Conservation (phyloP, 2,113 vertebrate species). For the Toxotes jaculatrix region DNA sequence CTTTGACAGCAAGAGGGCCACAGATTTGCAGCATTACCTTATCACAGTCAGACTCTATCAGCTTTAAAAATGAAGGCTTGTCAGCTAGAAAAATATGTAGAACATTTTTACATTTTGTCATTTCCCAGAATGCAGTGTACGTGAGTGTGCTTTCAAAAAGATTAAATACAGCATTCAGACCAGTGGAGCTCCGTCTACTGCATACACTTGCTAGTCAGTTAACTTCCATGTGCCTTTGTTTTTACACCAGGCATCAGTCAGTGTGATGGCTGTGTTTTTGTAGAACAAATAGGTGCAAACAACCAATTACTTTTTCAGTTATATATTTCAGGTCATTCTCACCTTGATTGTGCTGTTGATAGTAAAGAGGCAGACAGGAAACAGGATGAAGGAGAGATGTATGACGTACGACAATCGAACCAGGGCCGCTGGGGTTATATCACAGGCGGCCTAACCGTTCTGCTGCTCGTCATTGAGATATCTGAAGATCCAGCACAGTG, state of each 20-base stretch:
- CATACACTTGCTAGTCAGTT: not conserved
- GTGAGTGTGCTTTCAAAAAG: not conserved
- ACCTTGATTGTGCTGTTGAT: not conserved
- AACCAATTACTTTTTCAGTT: not conserved
- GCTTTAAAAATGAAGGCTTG: conserved; percentile 54
- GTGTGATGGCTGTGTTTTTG: not conserved
- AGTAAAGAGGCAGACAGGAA: too few relatives aligned
- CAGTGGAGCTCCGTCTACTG: not conserved
- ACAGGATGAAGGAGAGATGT: too few relatives aligned
- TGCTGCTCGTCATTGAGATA: not conserved
- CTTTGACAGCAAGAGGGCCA: conserved; percentile 39
- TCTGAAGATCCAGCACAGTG: not conserved
- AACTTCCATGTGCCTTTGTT: not conserved
- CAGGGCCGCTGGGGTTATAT: too few relatives aligned
- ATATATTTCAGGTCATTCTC: not conserved
- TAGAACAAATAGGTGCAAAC: not conserved
- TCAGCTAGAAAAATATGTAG: conserved; percentile 50
- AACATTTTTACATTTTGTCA: conserved; percentile 56
- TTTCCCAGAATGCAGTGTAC: conserved; percentile 44
- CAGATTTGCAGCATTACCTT: conserved; percentile 54
- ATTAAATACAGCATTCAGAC: not conserved
- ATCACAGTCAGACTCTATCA: conserved; percentile 54
- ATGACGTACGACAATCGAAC: too few relatives aligned
- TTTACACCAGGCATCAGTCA: not conserved
- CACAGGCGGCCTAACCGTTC: not conserved